phyloP scores from a whole-genome alignment of 2,113 vertebrate genomes.

The Nibea coibor region DNA sequence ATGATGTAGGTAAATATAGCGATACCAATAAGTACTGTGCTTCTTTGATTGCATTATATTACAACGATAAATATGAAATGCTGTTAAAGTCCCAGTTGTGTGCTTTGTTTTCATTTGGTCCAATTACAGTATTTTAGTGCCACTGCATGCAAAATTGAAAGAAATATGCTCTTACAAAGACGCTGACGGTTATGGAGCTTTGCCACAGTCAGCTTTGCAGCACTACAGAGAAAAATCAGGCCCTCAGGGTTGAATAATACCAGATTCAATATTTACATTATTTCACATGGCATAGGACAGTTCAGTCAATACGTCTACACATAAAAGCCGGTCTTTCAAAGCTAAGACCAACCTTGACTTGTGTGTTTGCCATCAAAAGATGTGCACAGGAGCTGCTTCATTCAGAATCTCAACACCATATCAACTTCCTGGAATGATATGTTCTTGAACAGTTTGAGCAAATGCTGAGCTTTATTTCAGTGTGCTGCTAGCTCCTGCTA shows the following conservation, averaged over 20 bases:
- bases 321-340: slow-evolving; percentile 3
- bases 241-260: slow-evolving; percentile 1
- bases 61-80: background rate
- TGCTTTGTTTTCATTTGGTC: slow-evolving; percentile 46
- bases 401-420: slow-evolving; percentile 9
- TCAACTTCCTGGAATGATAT: background rate
- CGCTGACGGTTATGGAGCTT: background rate
- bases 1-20: background rate
- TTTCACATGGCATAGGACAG: slow-evolving; percentile 8
- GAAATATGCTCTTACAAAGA: slow-evolving; percentile 20
- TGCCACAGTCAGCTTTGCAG: background rate
- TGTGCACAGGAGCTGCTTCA: background rate
- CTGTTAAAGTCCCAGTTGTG: slow-evolving; percentile 15
- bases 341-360: background rate
- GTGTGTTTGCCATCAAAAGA: background rate
- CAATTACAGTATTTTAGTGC: slow-evolving; percentile 16
- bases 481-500: background rate
- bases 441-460: background rate
- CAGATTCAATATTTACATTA: slow-evolving; percentile 29
- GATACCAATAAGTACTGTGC: background rate
- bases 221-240: slow-evolving; percentile 1
- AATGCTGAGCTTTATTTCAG: background rate
- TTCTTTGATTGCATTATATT: background rate
- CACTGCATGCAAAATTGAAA: slow-evolving; percentile 23
- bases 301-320: slow-evolving; percentile 23